Conservation (phyloP, 2,888 invertebrate genomes). For the Nasonovia ribisnigri region DNA sequence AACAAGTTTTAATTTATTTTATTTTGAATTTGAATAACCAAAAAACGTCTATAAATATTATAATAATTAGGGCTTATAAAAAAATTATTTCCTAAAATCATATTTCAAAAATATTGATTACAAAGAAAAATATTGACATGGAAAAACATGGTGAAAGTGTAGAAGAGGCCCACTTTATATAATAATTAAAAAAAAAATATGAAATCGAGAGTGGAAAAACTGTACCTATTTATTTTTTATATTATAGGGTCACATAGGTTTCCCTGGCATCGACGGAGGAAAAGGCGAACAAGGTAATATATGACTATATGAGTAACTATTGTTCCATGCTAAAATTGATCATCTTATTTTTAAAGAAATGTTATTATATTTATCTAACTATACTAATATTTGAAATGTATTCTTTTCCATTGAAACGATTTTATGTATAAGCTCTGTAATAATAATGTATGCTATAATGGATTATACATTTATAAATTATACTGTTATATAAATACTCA, state of each 20-base stretch:
- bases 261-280: constrained; percentile 82
- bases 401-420: background rate
- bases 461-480: background rate
- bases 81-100: background rate
- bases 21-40: background rate
- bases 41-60: background rate
- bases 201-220: background rate
- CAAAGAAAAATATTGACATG: background rate
- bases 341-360: background rate
- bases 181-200: background rate
- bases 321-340: background rate
- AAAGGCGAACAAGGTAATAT: constrained; percentile 83
- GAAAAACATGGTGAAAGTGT: background rate
- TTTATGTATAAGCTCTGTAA: background rate
- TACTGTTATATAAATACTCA: background rate
- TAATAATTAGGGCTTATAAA: background rate
- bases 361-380: too few species aligned
- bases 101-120: background rate
- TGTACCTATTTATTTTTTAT: constrained; percentile 13
- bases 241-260: constrained; percentile 80
- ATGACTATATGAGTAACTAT: background rate
- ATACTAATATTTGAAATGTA: background rate
- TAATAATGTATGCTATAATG: background rate
- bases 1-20: background rate
- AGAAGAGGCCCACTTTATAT: background rate